Conservation (phyloP, 1,140 invertebrate genomes). For the Oreohelix idahoensis region DNA sequence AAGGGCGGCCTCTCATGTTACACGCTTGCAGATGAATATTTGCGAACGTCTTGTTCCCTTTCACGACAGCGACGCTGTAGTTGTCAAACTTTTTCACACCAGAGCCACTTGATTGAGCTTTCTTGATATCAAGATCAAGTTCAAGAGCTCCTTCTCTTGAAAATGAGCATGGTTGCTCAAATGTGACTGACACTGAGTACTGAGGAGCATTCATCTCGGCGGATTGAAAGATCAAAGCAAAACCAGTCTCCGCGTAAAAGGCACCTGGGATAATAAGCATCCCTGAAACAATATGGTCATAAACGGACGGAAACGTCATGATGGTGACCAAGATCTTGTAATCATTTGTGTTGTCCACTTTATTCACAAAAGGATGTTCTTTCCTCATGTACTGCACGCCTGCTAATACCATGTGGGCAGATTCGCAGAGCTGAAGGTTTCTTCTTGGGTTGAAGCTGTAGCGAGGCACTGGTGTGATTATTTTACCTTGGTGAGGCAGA, state of each 20-base stretch:
- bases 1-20: neutral
- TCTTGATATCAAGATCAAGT: slow-evolving; percentile 10
- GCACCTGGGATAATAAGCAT: slow-evolving; percentile 47
- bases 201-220: neutral
- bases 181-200: slow-evolving; percentile 37
- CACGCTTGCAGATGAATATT: slow-evolving; percentile 12
- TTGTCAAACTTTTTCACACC: neutral
- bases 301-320: slow-evolving; percentile 38
- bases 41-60: slow-evolving; percentile 22
- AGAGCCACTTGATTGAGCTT: neutral
- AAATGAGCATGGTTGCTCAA: slow-evolving; percentile 41
- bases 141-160: neutral
- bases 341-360: slow-evolving; percentile 10
- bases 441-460: slow-evolving; percentile 42
- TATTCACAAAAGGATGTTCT: slow-evolving; percentile 39
- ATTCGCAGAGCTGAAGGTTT: slow-evolving; percentile 23
- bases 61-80: slow-evolving; percentile 17
- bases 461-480: slow-evolving; percentile 39
- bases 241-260: slow-evolving; percentile 46
- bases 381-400: slow-evolving; percentile 31
- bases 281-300: slow-evolving; percentile 44
- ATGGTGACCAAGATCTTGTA: slow-evolving; percentile 36
- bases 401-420: slow-evolving; percentile 5
- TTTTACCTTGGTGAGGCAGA: slow-evolving; percentile 21
- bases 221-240: slow-evolving; percentile 35